Evolutionary conservation across 2,113 vertebrate genomes (phyloP), one percentile per base, ranked within the genome.

Genomic region (Arothron firmamentum): DNA sequence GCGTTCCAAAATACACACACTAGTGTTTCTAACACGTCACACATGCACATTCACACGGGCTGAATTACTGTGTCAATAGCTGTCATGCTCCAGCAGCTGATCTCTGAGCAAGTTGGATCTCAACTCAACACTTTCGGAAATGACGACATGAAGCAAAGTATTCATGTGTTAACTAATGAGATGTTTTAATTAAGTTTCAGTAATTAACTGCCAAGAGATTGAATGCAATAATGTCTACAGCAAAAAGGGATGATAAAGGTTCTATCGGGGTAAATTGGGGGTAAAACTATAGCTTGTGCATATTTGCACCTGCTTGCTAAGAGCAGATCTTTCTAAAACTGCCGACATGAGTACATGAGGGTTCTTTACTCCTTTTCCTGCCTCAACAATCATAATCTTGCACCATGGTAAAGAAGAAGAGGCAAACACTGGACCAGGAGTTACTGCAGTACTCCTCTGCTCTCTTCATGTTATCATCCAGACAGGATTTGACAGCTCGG

Each of bases 351-450:
- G 17, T 43, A 18, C 52, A 59, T 2, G 1, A 58, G 4, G 60
- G 12, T 2, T n/a, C n/a, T 18, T 48, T 41, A 25, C 28, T 55
- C 12, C 7, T 55, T 15, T 54, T 51, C n/a, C 31, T 17, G 19
- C 10, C 42, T 89, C 78, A 91, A 67, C 95, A 97, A 0, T 89
- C 89, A 6, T 89, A 88, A 64, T 87, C 88, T 66, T 94, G 91
- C 38, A 97, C 20, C 90, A 96, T 92, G 1, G 87, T 81, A n/a
- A 96, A 87, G 34, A 98, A 83, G 59, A 97, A 93, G 0, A 81
- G 81, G 83, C 96, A 97, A 0, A 95, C 5, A 20, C 90, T 90
- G 4, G 87, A 70, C 83, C 94, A 94, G n/a, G 88, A 42, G 41
- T 88, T 74, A 4, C 80, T 88, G 18, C 94, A 97, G 76, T 92